Percentiles rank a stretch among this genome's conserved stretches.
phyloP scores from a whole-genome alignment of 2,113 vertebrate species.

The Accipiter cooperii region DNA sequence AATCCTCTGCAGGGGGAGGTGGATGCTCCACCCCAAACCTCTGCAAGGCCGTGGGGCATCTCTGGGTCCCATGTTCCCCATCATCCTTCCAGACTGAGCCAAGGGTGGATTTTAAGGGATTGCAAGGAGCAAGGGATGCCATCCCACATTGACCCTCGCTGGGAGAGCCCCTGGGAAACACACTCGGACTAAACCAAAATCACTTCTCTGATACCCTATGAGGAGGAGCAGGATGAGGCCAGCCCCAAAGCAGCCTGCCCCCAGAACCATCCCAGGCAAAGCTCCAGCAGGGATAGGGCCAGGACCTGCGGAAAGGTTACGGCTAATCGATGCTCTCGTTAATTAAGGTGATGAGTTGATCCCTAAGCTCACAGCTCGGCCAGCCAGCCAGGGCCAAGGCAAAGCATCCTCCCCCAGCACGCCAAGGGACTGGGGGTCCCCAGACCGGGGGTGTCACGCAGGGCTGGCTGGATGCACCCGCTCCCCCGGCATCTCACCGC shows the following conservation, averaged over 20 bases:
- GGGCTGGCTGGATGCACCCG: background rate
- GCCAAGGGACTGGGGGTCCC: accelerated
- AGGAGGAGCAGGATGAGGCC: background rate
- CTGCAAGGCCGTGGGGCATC: background rate
- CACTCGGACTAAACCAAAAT: accelerated
- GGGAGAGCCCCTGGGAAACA: background rate
- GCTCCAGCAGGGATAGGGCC: background rate
- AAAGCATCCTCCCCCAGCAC: background rate
- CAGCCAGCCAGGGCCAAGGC: background rate
- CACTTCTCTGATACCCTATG: accelerated
- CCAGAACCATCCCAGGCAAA: background rate
- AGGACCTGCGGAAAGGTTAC: background rate
- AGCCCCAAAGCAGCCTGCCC: background rate
- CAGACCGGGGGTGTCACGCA: accelerated
- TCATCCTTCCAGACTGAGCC: accelerated
- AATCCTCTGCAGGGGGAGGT: background rate
- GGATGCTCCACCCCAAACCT: background rate
- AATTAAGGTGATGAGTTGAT: constrained; percentile 21
- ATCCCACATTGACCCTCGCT: accelerated
- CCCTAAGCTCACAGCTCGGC: background rate
- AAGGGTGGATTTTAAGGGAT: background rate
- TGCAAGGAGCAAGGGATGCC: background rate
- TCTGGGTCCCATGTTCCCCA: accelerated
- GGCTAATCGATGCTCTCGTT: background rate
- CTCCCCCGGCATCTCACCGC: accelerated